A percentile compares a stretch with the other conserved stretches of the same genome.
Evolutionary conservation across 2,113 vertebrate genomes (phyloP).

Genomic region (Choloepus hoffmanni): DNA sequence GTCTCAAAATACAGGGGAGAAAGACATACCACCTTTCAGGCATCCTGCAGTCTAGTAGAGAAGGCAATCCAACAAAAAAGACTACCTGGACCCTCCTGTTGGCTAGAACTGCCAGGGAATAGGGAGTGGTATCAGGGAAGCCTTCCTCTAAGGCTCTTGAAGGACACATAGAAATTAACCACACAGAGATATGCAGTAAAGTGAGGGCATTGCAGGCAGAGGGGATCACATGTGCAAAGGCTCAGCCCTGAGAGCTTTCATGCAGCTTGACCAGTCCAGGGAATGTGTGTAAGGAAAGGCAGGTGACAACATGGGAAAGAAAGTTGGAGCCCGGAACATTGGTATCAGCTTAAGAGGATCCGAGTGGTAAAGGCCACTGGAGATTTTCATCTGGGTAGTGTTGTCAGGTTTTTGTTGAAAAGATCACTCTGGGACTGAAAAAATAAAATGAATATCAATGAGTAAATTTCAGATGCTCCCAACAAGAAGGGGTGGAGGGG

Average conservation of each 20-base stretch:
- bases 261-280: background rate
- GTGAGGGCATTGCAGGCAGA: background rate
- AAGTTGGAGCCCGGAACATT: background rate
- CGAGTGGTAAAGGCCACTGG: background rate
- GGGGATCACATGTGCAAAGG: background rate
- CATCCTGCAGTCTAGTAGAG: background rate
- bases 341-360: background rate
- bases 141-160: background rate
- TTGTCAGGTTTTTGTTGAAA: background rate
- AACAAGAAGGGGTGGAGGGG: background rate
- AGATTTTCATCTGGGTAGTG: background rate
- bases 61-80: background rate
- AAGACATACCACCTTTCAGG: background rate
- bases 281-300: background rate
- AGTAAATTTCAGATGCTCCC: background rate
- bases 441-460: background rate
- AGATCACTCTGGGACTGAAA: background rate
- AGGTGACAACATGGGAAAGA: background rate
- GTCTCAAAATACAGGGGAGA: background rate
- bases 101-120: background rate
- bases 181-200: background rate
- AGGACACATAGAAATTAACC: background rate
- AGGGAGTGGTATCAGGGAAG: background rate
- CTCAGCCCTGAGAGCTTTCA: background rate
- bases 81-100: background rate